Base-by-base conservation (phyloP, 2,797 vertebrate genomes). In the Macropus fuliginosus region DNA sequence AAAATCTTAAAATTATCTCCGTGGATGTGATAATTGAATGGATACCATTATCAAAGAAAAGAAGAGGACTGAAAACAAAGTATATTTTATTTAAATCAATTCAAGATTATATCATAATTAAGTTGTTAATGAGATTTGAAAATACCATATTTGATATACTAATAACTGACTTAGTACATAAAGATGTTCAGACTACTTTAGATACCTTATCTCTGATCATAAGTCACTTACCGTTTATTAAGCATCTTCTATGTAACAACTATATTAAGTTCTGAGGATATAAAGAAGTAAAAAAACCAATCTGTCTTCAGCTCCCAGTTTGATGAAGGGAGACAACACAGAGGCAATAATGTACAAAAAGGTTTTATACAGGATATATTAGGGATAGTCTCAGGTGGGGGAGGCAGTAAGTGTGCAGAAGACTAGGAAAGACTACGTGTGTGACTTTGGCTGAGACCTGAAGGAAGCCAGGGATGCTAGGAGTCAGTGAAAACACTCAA, bases 1-100 rank as follows among this genome's bases (percentile, higher is more conserved):
- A 81, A 81, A 81, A 28, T n/a, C 56, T 95, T 55, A 50, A 13
- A 90, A 18, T 94, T 92, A 93, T 54, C 55, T 91, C 29, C 40
- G 55, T 90, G 29, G 54, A 91, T 40, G 4, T 93, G 31, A 4
- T 95, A 57, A 28, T 74, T 92, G 34, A 92, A 92, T 56, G 59
- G 50, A 54, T 95, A 40, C 8, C 18, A 46, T 46, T 81, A 21
- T 81, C 40, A 24, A 81, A 81, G 18, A 21, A 81, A 81, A 81
- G 40, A 66, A 81, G 34, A 66, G 6, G n/a, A 46, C 74, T 81
- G 40, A 81, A 46, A 24, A 46, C 21, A 81, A 81, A 81, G 40
- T 46, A 46, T 46, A 11, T 46, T 46, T 81, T 46, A 81, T 81
- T 81, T 81, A 46, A 81, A 81, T 81, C n/a, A 81, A 11, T 46